Evolutionary conservation across 2,113 vertebrate genomes (phyloP), one percentile per base, ranked within the genome.

Genomic region (Oophaga pumilio): DNA sequence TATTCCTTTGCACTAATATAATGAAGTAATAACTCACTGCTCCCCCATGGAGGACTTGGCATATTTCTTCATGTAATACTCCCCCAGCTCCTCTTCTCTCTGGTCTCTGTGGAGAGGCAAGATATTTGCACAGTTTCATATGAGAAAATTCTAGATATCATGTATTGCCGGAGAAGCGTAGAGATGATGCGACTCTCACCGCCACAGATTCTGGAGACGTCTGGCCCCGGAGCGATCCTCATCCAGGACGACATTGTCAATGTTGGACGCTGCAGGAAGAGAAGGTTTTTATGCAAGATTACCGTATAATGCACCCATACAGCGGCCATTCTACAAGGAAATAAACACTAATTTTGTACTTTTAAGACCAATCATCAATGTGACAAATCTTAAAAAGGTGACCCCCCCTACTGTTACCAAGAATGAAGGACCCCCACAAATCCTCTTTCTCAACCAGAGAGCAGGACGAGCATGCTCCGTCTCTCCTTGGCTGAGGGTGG

Each of bases 11-110:
- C 2, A 10, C 2, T 4, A 13, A 0, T 0, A 6, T 0, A 3
- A 20, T 2, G 22, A 69, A 1, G 11, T 49, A 24, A 17, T 0
- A 8, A 85, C 95, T 96, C 91, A 98, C 97, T 96, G 96, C 85
- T 98, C 97, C 3, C 97, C 96, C 81, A 94, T 95, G 0, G 97
- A 96, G 0, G 97, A 96, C 89, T 98, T 97, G 89, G 97, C 97
- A 0, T 98, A 98, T 90, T 98, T 98, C 90, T 97, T 97, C 97
- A 98, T 98, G 91, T 98, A 98, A 90, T 98, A 98, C 86, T 98
- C 97, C 1, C 97, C 97, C 89, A 98, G 89, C 2, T 97, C 97
- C 91, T 98, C 97, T 85, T 98, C 97, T 24, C 97, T 94, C 86
- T 97, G 97, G 89, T 98, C 97, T 92, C 97, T 98, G 92, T 0